Percentiles rank a stretch among this genome's conserved stretches.
phyloP scores from a whole-genome alignment of 2,888 invertebrate genomes.

The Drosophila melanosoma region DNA sequence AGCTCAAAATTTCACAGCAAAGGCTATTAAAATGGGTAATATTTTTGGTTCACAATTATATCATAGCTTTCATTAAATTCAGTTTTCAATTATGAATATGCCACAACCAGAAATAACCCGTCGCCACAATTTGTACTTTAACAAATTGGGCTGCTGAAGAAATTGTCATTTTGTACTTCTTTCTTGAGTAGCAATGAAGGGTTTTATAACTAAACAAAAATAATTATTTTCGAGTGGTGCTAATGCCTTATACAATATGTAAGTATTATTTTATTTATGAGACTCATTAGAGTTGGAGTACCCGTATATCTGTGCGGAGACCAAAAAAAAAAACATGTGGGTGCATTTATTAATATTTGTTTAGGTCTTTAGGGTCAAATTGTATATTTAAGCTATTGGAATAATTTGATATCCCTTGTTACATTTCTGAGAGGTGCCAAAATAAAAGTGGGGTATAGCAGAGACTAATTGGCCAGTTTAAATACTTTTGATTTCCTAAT shows the following conservation, averaged over 20 bases:
- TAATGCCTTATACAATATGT: neutral
- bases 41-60: neutral
- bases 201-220: neutral
- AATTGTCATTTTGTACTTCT: neutral
- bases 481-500: neutral
- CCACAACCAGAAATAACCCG: neutral
- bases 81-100: neutral
- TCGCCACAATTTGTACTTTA: neutral
- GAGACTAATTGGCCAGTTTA: neutral
- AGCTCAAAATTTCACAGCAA: constrained; percentile 25
- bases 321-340: neutral
- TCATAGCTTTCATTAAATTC: neutral
- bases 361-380: neutral
- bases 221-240: neutral
- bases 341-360: neutral
- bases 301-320: neutral
- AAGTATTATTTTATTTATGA: neutral
- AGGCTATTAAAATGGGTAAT: neutral
- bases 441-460: neutral
- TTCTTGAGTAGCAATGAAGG: neutral
- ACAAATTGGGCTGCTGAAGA: neutral
- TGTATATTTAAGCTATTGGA: neutral
- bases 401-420: neutral
- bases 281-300: neutral
- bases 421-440: neutral